Evolutionary conservation across 2,797 vertebrate species (phyloP).

Genomic region (Linurgus olivaceus): DNA sequence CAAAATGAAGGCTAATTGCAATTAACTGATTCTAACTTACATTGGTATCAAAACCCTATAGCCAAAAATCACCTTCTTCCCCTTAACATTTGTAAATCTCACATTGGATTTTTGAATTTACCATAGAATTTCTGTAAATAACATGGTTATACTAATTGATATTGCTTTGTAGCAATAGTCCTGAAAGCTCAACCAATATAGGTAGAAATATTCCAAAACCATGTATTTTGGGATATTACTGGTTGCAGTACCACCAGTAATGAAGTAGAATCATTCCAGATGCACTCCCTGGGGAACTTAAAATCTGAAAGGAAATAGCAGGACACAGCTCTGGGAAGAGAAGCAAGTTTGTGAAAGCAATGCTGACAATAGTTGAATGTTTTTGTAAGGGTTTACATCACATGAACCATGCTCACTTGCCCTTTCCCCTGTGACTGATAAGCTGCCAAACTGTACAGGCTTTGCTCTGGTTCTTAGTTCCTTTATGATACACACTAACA

Average conservation of each 20-base stretch:
- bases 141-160: background rate
- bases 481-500: background rate
- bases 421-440: background rate
- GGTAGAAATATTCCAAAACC: background rate
- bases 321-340: background rate
- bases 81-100: background rate
- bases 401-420: background rate
- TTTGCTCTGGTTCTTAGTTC: background rate
- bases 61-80: background rate
- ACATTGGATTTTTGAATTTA: background rate
- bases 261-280: background rate
- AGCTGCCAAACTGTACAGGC: background rate
- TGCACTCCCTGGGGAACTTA: background rate
- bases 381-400: background rate
- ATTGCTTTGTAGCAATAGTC: background rate
- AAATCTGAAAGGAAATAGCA: background rate
- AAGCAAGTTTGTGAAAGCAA: background rate
- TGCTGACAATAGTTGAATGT: background rate
- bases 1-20: background rate
- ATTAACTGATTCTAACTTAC: background rate
- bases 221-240: background rate
- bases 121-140: background rate
- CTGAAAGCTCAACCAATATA: background rate
- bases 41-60: background rate
- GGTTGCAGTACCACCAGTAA: background rate